Evolutionary conservation across 2,888 invertebrate species (phyloP).

Genomic region (Ptychoptera contaminata): DNA sequence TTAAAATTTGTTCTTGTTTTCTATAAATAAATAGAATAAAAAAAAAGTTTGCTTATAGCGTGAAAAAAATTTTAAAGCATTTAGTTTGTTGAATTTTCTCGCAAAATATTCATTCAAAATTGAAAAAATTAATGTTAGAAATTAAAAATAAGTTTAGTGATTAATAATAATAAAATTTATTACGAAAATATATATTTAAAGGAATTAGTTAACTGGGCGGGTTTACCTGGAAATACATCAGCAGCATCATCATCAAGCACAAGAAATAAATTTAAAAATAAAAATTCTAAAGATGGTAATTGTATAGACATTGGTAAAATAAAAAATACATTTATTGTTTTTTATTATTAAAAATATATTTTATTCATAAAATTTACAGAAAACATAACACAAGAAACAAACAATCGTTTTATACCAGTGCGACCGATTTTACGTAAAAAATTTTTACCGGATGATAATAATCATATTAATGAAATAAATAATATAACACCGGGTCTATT

Average conservation of each 20-base stretch:
- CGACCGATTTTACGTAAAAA: slow-evolving; percentile 24
- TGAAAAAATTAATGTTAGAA: no score
- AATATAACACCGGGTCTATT: slow-evolving; percentile 10
- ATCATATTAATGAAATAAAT: slow-evolving; percentile 6
- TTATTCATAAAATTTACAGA: slow-evolving; percentile 11
- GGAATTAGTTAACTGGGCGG: slow-evolving; percentile 4
- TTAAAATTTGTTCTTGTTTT: no score
- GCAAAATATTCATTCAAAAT: no score
- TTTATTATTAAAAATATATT: background rate
- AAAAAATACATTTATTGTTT: background rate
- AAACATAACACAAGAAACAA: slow-evolving; percentile 18
- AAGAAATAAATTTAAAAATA: background rate
- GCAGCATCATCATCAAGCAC: slow-evolving; percentile 1
- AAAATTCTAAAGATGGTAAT: background rate
- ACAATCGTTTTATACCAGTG: slow-evolving; percentile 27
- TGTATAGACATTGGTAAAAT: background rate
- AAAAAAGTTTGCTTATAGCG: no score
- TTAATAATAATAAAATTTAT: no score
- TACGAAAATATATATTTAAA: background rate
- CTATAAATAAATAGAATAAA: no score
- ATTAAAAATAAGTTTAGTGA: no score
- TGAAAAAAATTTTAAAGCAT: no score
- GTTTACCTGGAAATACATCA: slow-evolving; percentile 1
- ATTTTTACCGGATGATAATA: slow-evolving; percentile 8
- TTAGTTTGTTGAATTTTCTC: no score